phyloP scores from a whole-genome alignment of 2,113 vertebrate species.

The Shinisaurus crocodilurus region DNA sequence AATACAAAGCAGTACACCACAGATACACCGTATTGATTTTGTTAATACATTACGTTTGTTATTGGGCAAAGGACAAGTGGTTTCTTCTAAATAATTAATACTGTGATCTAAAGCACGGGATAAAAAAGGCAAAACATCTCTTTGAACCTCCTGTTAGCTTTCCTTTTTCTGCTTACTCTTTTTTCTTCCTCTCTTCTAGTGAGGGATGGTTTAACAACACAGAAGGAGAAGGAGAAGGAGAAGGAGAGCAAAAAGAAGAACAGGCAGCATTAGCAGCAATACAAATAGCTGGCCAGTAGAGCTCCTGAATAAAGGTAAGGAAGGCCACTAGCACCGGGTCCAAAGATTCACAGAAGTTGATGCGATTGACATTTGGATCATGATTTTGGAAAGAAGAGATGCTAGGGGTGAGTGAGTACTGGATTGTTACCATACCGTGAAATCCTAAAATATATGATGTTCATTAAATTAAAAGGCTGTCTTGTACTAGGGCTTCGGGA shows the following conservation, averaged over 20 bases:
- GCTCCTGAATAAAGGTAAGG: constrained; percentile 56
- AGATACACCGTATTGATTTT: constrained; percentile 64
- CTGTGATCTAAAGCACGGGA: not conserved
- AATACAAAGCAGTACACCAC: constrained; percentile 18
- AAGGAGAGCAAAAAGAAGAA: constrained; percentile 1
- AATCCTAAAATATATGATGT: not conserved
- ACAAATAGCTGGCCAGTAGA: constrained; percentile 19
- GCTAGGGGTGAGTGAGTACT: not conserved
- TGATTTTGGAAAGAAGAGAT: not conserved
- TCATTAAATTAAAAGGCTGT: not conserved
- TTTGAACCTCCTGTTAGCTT: constrained; percentile 4
- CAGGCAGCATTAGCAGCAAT: not conserved
- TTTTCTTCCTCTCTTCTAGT: not conserved
- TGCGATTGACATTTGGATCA: not conserved
- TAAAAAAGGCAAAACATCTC: constrained; percentile 32
- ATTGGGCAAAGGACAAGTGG: constrained; percentile 44
- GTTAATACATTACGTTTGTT: constrained; percentile 62
- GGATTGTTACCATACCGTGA: not conserved
- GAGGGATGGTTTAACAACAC: constrained; percentile 15
- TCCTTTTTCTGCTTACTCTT: constrained; percentile 14
- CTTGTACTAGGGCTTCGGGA: not conserved
- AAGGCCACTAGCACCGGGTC: constrained; percentile 3
- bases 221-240: constrained; percentile 15
- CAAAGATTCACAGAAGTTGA: not conserved
- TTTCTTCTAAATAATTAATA: constrained; percentile 59